Conservation (phyloP, 2,797 vertebrate genomes). For the Neoniphon sammara region DNA sequence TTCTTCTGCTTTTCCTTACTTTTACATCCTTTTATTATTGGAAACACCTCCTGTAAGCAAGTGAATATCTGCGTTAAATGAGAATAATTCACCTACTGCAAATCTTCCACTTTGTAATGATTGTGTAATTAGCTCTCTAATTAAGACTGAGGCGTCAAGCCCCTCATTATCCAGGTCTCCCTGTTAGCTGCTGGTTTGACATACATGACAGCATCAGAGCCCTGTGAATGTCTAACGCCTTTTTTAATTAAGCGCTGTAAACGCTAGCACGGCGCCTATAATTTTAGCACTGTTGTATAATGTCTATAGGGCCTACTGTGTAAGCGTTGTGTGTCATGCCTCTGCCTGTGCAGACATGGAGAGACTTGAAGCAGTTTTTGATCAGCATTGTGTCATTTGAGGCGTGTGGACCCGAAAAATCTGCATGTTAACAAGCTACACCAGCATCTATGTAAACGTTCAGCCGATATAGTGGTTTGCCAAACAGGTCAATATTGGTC, state of each 20-base stretch:
- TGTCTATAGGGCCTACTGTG: constrained; percentile 20
- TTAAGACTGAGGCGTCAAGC: constrained; percentile 14
- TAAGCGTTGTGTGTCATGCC: neutral
- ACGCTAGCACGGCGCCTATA: too few species aligned
- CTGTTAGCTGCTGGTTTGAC: neutral
- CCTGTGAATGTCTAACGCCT: too few species aligned
- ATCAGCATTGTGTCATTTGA: neutral
- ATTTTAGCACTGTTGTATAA: neutral
- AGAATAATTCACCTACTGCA: constrained; percentile 11
- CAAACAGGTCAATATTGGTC: too few species aligned
- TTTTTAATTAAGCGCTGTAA: too few species aligned
- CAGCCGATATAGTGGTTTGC: neutral
- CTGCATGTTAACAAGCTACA: too few species aligned
- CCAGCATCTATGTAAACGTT: too few species aligned
- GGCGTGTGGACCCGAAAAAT: neutral
- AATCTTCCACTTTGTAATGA: constrained; percentile 27
- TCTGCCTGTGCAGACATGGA: too few species aligned
- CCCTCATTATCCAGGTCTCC: constrained; percentile 26
- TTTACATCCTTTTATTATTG: neutral
- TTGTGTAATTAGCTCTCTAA: constrained; percentile 1
- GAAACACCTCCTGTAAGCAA: neutral
- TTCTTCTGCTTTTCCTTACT: neutral
- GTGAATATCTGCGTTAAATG: neutral
- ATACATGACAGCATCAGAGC: neutral
- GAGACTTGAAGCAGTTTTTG: neutral